phyloP scores from a whole-genome alignment of 2,113 vertebrate species.

The Trogon melanurus region DNA sequence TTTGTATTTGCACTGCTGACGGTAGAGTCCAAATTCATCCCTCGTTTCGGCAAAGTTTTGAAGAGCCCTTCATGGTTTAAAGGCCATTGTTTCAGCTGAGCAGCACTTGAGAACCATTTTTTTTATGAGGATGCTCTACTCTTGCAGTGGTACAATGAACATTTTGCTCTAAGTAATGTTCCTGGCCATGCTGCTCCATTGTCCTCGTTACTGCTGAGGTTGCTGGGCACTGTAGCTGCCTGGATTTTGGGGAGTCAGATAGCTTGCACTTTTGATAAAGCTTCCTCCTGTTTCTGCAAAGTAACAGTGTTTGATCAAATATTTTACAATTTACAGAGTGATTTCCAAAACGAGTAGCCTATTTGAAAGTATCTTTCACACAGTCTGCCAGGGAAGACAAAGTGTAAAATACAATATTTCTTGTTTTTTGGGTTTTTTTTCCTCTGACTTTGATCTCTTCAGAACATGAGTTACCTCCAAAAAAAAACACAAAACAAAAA shows the following conservation, averaged over 20 bases:
- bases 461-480: not conserved
- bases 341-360: not conserved
- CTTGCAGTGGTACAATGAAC: not conserved
- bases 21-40: not conserved
- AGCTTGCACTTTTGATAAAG: not conserved
- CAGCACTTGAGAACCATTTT: not conserved
- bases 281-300: not conserved
- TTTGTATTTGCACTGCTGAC: not conserved
- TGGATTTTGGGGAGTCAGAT: not conserved
- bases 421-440: not conserved
- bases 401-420: not conserved
- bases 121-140: not conserved
- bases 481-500: not conserved
- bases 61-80: not conserved
- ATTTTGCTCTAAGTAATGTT: not conserved
- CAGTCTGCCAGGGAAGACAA: not conserved
- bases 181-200: not conserved
- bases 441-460: not conserved
- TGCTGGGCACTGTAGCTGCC: not conserved
- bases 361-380: not conserved
- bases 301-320: not conserved
- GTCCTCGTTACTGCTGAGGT: not conserved
- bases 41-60: not conserved
- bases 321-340: not conserved
- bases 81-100: not conserved